These are phyloP conservation scores for Meda fulgida DNA, from an alignment of 2,797 vertebrate species.

Conservation along the genomic window DNA sequence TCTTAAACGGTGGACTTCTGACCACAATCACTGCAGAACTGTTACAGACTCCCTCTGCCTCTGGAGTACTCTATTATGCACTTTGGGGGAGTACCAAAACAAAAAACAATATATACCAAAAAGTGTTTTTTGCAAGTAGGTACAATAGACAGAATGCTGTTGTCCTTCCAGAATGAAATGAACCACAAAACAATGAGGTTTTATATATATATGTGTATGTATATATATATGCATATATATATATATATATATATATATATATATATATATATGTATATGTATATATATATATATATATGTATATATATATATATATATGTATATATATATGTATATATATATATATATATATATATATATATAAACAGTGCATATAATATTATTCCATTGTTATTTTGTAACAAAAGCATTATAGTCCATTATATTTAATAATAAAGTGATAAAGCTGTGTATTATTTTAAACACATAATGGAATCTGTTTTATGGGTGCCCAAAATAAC, in stretches of 20 bases:
- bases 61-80: slow-evolving; percentile 49
- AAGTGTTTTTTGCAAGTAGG: neutral
- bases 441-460: slow-evolving; percentile 17
- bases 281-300: too few relatives aligned
- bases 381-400: slow-evolving; percentile 59
- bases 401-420: slow-evolving; percentile 56
- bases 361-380: slow-evolving; percentile 19
- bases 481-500: neutral
- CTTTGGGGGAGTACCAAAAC: slow-evolving; percentile 46
- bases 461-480: neutral
- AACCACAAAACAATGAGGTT: slow-evolving; percentile 16
- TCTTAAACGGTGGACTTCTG: neutral
- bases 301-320: too few relatives aligned
- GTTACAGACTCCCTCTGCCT: slow-evolving; percentile 13
- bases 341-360: slow-evolving; percentile 30
- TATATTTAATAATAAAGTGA: slow-evolving; percentile 59
- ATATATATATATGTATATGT: too few relatives aligned
- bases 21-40: neutral
- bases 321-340: too few relatives aligned
- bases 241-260: too few relatives aligned
- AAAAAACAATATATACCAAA: slow-evolving; percentile 52
- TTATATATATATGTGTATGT: too few relatives aligned
- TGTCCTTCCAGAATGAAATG: slow-evolving; percentile 17
- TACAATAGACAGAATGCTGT: slow-evolving; percentile 42
- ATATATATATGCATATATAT: too few relatives aligned